Evolutionary conservation across 2,888 invertebrate genomes (phyloP), one percentile per base, ranked within the genome.

Genomic region (Latrodectus hesperus): DNA sequence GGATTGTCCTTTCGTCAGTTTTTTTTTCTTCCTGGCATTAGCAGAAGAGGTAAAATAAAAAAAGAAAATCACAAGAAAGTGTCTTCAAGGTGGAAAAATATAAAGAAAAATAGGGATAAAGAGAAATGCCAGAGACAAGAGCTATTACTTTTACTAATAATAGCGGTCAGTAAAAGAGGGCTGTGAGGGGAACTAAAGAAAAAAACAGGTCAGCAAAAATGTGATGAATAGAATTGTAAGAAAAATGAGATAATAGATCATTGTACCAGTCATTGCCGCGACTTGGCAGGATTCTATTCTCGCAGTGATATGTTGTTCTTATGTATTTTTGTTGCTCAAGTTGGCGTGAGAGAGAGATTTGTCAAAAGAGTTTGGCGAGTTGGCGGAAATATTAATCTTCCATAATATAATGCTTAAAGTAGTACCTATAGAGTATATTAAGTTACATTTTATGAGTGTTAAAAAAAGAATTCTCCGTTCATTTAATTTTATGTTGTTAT

Each of bases 111-210:
- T 53, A 14, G 1, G 55, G 16, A 72, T 17, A 14, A 72, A 52
- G 9, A 51, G 51, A 72, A 49, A 55, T 22, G 26, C 74, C 38
- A 60, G 26, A 60, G 73, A 73, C 70, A 60, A 52, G 55, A 64
- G 64, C 73, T 73, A 80, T 80, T 80, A 72, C 80, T 73, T 80
- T 80, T 73, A 80, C 80, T 72, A 80, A 72, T 73, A 80, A 80
- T 65, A 73, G 80, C 80, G 22, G 73, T 73, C 64, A 71, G 71
- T 49, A 71, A 79, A 60, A 70, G 51, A 55, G 64, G 52, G 70
- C 12, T 17, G 67, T 51, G 55, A 17, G 53, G 26, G 74, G n/a
- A 12, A 55, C 51, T 10, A 49, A 38, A 14, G 76, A 17, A 49
- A 9, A 60, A 10, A 22, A 68, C 26, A 12, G 77, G 53, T 78